Base-by-base conservation (phyloP, 2,113 vertebrate species). In the Pelvicachromis taeniatus region DNA sequence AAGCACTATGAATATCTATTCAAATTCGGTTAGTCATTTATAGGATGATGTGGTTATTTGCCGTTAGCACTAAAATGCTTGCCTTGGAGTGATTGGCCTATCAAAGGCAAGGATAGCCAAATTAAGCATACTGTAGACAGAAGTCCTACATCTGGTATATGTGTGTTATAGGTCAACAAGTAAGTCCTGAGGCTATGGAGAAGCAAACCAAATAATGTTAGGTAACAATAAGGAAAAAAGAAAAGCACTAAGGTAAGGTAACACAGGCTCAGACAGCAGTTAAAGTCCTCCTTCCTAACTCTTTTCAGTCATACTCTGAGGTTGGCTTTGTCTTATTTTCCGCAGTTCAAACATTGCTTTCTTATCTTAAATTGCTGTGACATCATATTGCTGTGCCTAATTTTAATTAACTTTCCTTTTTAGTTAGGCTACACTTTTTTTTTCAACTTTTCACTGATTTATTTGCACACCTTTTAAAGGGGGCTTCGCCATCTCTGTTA, bases 301-400 rank as follows among this genome's bases (percentile, higher is more conserved):
- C 70, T 75, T 52, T 75, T 75, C 8, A 4, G 16, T 80, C 89
- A 85, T 35, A 86, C 79, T 82, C 19, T 68, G 13, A 14, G 33
- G 21, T 77, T 45, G 17, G 16, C 82, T 87, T 79, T 45, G n/a
- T 29, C 82, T 87, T 79, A 80, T 75, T 83, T 83, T 29, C 63
- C 5, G 81, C 38, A 81, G 61, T 89, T 88, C 9, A 14, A 81
- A 78, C 77, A 78, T 82, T 82, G 55, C 73, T 77, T 61, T 82
- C 73, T 83, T 78, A 83, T 89, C 88, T 90, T 48, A 89, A 88
- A 90, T 80, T 92, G 80, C 73, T 58, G 80, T 88, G 77, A 88
- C 80, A 89, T 87, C 73, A 86, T 45, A 75, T 82, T 88, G 53
- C 54, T 23, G 26, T 59, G 78, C 83, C 61, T 79, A 83, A 78